phyloP scores from a whole-genome alignment of 2,888 invertebrate species.

The Clunio marinus region DNA sequence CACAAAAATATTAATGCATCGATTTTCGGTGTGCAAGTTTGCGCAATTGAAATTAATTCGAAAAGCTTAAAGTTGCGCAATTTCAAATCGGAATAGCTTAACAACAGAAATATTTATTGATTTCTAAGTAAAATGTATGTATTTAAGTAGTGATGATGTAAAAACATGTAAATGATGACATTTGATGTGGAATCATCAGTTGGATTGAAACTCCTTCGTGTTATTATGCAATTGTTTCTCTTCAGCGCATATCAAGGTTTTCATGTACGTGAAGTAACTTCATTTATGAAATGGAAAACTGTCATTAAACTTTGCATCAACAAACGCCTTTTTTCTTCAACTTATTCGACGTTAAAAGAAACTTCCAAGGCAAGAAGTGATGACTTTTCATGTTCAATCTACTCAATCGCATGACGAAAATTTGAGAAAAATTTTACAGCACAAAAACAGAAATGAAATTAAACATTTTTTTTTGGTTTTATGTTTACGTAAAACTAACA shows the following conservation, averaged over 20 bases:
- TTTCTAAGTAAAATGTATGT: too few relatives aligned
- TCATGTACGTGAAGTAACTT: neutral
- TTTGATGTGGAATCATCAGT: neutral
- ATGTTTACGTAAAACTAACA: constrained; percentile 12
- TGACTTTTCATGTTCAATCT: neutral
- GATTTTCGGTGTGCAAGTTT: too few relatives aligned
- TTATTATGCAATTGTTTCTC: too few relatives aligned
- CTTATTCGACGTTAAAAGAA: neutral
- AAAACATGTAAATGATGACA: neutral
- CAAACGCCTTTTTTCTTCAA: neutral
- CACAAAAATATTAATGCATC: constrained; percentile 5
- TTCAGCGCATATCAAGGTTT: too few relatives aligned
- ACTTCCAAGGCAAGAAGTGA: neutral
- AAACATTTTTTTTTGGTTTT: neutral
- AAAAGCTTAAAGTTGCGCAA: too few relatives aligned
- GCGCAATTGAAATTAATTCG: too few relatives aligned
- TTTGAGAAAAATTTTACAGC: neutral
- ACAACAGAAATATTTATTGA: too few relatives aligned
- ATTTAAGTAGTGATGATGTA: neutral
- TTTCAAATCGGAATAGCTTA: too few relatives aligned
- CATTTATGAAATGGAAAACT: neutral
- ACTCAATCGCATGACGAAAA: constrained; percentile 11
- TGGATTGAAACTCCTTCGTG: neutral
- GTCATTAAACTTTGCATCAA: neutral
- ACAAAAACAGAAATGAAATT: neutral